phyloP scores from a whole-genome alignment of 2,113 vertebrate species.

The Equus quagga region DNA sequence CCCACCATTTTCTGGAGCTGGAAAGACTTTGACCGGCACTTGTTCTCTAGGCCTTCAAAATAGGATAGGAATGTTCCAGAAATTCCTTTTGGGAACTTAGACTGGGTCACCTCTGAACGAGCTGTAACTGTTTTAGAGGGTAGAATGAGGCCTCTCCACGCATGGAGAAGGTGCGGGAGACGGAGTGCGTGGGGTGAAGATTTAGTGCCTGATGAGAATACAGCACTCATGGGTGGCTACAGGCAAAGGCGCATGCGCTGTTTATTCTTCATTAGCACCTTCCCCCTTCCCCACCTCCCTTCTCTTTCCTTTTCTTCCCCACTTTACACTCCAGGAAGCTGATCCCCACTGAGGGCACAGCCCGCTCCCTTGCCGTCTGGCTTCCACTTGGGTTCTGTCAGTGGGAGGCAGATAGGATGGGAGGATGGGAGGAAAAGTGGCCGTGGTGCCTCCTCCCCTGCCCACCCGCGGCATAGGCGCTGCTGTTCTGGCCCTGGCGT shows the following conservation, averaged over 20 bases:
- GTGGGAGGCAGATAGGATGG: neutral
- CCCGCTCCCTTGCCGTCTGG: too few relatives aligned
- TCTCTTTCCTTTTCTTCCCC: neutral
- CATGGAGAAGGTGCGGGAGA: neutral
- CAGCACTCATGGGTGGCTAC: too few relatives aligned
- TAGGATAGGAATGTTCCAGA: neutral
- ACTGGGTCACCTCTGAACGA: neutral
- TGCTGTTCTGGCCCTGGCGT: neutral
- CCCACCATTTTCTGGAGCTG: neutral
- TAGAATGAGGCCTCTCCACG: neutral
- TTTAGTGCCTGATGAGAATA: neutral
- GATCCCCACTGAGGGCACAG: neutral
- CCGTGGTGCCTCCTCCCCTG: neutral
- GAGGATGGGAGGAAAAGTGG: neutral
- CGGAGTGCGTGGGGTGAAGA: neutral
- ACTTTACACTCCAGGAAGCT: neutral
- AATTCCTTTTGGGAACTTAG: neutral
- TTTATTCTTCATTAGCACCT: too few relatives aligned
- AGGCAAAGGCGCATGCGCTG: neutral
- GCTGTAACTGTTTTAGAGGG: neutral
- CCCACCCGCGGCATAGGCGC: rapidly evolving
- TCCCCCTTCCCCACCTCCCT: neutral
- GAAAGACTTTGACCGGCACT: neutral
- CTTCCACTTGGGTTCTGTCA: neutral
- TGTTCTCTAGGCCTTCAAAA: neutral